Conservation (phyloP, 2,888 invertebrate species). For the Scaptomyza flava region DNA sequence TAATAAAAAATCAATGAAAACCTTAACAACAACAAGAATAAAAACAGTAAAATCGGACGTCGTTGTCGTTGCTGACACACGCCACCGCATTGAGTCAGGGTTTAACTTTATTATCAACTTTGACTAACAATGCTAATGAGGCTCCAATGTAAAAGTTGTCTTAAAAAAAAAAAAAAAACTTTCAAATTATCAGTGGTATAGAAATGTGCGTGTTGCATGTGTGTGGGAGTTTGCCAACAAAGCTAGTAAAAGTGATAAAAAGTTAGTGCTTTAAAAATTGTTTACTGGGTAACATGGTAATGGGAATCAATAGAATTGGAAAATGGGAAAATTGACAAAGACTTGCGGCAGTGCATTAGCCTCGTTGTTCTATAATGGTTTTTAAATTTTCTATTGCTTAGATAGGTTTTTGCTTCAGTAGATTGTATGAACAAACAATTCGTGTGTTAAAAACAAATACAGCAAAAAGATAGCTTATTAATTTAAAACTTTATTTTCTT, state of each 20-base stretch:
- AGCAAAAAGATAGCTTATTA: too few species aligned
- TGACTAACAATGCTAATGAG: constrained; percentile 74
- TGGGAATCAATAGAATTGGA: constrained; percentile 12
- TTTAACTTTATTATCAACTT: constrained; percentile 71
- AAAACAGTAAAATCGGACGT: constrained; percentile 18
- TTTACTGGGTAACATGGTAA: constrained; percentile 5
- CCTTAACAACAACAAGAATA: not conserved
- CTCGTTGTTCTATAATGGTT: not conserved
- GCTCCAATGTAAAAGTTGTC: constrained; percentile 56
- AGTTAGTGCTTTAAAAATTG: constrained; percentile 40
- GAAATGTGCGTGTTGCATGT: constrained; percentile 6
- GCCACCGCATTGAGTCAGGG: constrained; percentile 25
- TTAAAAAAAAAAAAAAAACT: constrained; percentile 50
- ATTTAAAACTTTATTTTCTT: not conserved
- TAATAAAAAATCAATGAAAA: constrained; percentile 57
- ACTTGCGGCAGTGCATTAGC: not conserved
- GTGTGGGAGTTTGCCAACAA: constrained; percentile 16
- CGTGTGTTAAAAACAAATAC: too few species aligned
- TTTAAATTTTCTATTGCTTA: not conserved
- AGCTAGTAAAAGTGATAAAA: constrained; percentile 53
- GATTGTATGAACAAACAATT: too few species aligned
- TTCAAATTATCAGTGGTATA: constrained; percentile 37
- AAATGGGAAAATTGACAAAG: constrained; percentile 13
- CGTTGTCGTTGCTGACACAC: constrained; percentile 22
- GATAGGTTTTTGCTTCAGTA: not conserved